These are phyloP conservation scores for Brachyhypopomus gauderio DNA, from an alignment of 2,113 vertebrate genomes.

Conservation along the genomic window DNA sequence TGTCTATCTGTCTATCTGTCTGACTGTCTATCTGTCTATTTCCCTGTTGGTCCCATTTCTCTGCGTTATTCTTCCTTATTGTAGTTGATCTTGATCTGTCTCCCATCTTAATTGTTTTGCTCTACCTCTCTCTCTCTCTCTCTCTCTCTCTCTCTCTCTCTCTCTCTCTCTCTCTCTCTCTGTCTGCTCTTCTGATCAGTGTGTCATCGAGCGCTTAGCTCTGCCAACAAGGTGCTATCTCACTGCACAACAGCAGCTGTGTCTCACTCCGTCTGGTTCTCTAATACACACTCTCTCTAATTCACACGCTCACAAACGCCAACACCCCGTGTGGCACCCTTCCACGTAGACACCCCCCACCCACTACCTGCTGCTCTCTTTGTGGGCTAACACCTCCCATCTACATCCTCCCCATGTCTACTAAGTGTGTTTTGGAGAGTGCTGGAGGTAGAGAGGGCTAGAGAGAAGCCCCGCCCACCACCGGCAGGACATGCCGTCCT, in stretches of 20 bases:
- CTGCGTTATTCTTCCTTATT: constrained; percentile 5
- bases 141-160: constrained; percentile 18
- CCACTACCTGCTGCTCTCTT: constrained; percentile 33
- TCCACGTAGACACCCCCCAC: neutral
- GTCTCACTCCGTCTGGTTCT: neutral
- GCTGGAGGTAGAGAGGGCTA: constrained; percentile 15
- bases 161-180: constrained; percentile 50
- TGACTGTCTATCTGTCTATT: neutral
- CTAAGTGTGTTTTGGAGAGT: constrained; percentile 1
- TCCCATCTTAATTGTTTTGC: neutral
- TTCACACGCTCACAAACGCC: neutral
- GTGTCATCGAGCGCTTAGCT: constrained; percentile 54
- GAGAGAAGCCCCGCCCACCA: neutral
- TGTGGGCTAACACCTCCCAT: constrained; percentile 5
- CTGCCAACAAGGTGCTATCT: constrained; percentile 69
- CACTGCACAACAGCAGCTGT: constrained; percentile 58
- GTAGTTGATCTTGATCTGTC: too few species aligned
- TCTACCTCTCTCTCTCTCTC: constrained; percentile 27
- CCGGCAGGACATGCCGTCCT: neutral
- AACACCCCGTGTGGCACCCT: constrained; percentile 33
- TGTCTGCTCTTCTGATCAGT: constrained; percentile 52
- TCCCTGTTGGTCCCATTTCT: neutral
- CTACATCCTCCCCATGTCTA: constrained; percentile 16
- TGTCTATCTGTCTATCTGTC: neutral
- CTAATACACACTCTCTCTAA: neutral